Conservation (phyloP, 2,797 vertebrate species). For the Notamacropus eugenii region DNA sequence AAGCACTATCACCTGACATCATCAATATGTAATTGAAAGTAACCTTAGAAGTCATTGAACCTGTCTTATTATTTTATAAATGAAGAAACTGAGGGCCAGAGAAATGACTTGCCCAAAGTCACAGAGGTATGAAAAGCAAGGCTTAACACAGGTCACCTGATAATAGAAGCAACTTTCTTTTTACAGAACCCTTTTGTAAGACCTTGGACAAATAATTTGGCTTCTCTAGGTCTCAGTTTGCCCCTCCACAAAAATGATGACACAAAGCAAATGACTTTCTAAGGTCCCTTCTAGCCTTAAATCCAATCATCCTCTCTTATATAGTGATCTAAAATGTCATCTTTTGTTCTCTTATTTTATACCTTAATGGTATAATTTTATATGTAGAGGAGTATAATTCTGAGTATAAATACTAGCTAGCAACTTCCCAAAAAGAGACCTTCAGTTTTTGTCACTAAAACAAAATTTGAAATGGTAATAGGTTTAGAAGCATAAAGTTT, state of each 20-base stretch:
- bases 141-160: not conserved
- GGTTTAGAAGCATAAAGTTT: constrained; percentile 28
- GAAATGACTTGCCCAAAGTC: not conserved
- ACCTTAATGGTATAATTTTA: not conserved
- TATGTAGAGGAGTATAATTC: constrained; percentile 40
- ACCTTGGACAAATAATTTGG: not conserved
- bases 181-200: not conserved
- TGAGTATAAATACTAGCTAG: constrained; percentile 45
- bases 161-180: not conserved
- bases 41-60: not conserved
- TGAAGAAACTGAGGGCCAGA: not conserved
- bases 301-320: not conserved
- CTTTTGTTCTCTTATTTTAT: constrained; percentile 52
- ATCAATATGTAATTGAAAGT: not conserved
- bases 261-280: not conserved
- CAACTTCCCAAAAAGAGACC: constrained; percentile 13
- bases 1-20: not conserved
- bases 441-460: constrained; percentile 32
- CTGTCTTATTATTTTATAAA: not conserved
- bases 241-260: not conserved
- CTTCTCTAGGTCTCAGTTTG: not conserved
- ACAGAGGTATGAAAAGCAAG: not conserved
- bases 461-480: constrained; percentile 55
- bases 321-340: not conserved
- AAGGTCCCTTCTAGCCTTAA: not conserved